A percentile compares a stretch with the other conserved stretches of the same genome.
Conservation (phyloP, 2,113 vertebrate species). For the Aythya baeri region DNA sequence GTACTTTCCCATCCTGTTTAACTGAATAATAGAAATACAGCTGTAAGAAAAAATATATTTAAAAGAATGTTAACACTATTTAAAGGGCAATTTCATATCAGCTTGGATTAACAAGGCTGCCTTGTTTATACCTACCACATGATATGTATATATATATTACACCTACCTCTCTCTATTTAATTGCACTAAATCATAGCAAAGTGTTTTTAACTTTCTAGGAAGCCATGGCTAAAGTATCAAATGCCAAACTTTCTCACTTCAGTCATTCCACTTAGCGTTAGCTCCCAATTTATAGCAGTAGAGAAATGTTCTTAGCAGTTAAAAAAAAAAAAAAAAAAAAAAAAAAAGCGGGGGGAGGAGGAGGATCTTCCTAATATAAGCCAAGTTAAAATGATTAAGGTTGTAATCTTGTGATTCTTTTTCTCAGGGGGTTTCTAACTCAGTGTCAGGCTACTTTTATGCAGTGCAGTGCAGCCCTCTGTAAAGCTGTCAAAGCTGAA, state of each 20-base stretch:
- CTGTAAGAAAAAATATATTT: background rate
- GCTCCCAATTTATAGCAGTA: slow-evolving; percentile 20
- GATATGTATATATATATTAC: background rate
- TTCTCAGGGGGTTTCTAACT: background rate
- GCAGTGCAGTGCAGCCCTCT: background rate
- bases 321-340: too few species aligned
- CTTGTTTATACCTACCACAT: background rate
- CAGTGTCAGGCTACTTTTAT: background rate
- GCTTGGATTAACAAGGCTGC: background rate
- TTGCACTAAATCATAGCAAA: background rate
- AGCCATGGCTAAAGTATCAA: background rate
- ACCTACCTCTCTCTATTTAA: background rate
- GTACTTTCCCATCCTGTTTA: background rate
- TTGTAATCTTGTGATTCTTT: background rate
- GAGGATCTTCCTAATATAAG: background rate
- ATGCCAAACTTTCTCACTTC: slow-evolving; percentile 2
- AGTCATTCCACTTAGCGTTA: background rate
- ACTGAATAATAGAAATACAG: slow-evolving; percentile 14
- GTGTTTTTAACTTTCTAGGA: background rate
- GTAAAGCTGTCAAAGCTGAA: background rate
- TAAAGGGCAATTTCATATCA: background rate
- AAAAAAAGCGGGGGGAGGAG: background rate
- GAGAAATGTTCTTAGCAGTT: background rate
- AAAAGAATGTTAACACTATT: background rate
- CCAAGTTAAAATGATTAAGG: background rate